phyloP scores from a whole-genome alignment of 30 jellyfish, hydroid and myxozoan species.

The Cassiopea andromeda region DNA sequence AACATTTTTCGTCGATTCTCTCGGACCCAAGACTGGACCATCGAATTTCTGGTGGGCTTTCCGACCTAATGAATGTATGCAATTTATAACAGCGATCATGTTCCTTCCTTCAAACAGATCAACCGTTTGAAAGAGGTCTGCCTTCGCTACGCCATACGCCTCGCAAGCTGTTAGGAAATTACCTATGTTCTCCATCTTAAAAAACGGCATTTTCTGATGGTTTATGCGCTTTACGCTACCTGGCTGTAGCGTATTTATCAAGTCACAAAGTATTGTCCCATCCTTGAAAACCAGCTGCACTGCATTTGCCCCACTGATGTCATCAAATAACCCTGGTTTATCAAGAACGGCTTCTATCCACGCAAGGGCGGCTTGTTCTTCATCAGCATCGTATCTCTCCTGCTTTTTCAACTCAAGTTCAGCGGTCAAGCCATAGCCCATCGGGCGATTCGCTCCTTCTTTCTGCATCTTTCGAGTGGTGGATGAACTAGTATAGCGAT shows the following conservation, averaged over 20 bases:
- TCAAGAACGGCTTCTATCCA: constrained; percentile 95
- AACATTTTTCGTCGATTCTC: constrained; percentile 76
- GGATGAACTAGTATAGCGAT: background rate
- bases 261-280: constrained; percentile 81
- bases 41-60: constrained; percentile 73
- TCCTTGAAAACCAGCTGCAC: constrained; percentile 75
- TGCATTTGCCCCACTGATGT: constrained; percentile 59
- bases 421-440: constrained; percentile 92
- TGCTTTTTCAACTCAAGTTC: constrained; percentile 75
- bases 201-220: constrained; percentile 88
- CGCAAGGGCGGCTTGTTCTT: constrained; percentile 84
- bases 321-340: constrained; percentile 78
- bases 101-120: constrained; percentile 89
- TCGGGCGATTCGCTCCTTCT: constrained; percentile 89
- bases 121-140: constrained; percentile 95
- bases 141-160: constrained; percentile 62
- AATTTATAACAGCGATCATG: constrained; percentile 88
- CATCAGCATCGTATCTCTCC: constrained; percentile 75
- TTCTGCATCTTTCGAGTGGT: constrained; percentile 18
- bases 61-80: constrained; percentile 91
- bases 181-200: constrained; percentile 96
- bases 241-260: constrained; percentile 78
- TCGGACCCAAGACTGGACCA: constrained; percentile 96
- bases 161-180: constrained; percentile 82
- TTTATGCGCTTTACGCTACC: constrained; percentile 83